Conservation (phyloP, 2,888 invertebrate species). For the Orchesella flavescens region DNA sequence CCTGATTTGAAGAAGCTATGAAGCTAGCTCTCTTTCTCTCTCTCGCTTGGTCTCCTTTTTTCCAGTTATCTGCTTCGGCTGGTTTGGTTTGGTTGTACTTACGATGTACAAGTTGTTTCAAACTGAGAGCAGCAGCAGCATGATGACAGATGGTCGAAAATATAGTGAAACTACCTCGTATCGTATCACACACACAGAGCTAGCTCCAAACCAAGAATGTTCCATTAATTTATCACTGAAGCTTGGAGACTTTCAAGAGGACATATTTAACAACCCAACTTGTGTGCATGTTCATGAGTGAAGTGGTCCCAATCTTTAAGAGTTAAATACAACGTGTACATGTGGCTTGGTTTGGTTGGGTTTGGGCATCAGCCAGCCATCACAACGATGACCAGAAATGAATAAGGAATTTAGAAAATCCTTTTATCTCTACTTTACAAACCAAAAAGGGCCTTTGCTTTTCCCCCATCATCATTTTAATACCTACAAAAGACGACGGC, state of each 20-base stretch:
- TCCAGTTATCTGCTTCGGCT: too few relatives aligned
- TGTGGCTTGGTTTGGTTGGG: too few relatives aligned
- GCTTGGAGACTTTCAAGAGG: neutral
- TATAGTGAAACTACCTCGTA: too few relatives aligned
- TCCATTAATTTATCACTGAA: neutral
- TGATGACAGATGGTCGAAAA: too few relatives aligned
- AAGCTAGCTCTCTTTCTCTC: too few relatives aligned
- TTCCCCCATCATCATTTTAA: too few relatives aligned
- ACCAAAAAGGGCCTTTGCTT: neutral
- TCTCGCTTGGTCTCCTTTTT: neutral
- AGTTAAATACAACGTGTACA: neutral
- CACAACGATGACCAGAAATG: conserved; percentile 6
- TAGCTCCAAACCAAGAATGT: neutral
- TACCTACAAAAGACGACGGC: neutral
- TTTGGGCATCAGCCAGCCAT: too few relatives aligned
- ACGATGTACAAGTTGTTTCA: too few relatives aligned
- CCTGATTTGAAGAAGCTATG: neutral
- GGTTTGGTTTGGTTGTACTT: too few relatives aligned
- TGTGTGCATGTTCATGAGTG: neutral
- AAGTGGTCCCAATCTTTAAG: neutral
- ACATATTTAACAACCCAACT: conserved; percentile 1
- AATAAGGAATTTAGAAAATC: conserved; percentile 15
- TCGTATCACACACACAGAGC: neutral
- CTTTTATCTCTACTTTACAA: conserved; percentile 15
- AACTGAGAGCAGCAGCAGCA: too few relatives aligned